Percentiles rank a stretch among this genome's conserved stretches.
Conservation (phyloP, 2,113 vertebrate genomes). For the Artemisiospiza belli region DNA sequence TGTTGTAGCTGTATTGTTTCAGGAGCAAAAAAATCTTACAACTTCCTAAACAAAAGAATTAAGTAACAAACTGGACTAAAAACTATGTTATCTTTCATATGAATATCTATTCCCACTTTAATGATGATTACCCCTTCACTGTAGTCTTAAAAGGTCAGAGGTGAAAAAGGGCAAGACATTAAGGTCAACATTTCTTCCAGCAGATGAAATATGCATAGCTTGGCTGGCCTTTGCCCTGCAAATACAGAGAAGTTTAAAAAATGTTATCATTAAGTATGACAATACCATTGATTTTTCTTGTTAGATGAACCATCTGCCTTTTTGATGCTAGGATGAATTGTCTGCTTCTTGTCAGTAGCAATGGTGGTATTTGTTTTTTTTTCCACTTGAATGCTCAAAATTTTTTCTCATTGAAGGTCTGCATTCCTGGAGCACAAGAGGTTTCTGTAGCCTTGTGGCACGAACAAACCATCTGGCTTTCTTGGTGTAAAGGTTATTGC, state of each 20-base stretch:
- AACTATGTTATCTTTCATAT: background rate
- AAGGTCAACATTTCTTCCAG: slow-evolving; percentile 40
- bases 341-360: background rate
- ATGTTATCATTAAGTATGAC: slow-evolving; percentile 53
- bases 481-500: slow-evolving; percentile 43
- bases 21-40: background rate
- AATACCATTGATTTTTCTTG: slow-evolving; percentile 48
- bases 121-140: background rate
- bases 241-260: slow-evolving; percentile 55
- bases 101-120: background rate
- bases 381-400: background rate
- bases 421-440: background rate
- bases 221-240: slow-evolving; percentile 42
- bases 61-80: background rate
- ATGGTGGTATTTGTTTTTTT: background rate
- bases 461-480: background rate
- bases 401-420: background rate
- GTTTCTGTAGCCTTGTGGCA: slow-evolving; percentile 9
- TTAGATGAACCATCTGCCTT: slow-evolving; percentile 43
- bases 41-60: background rate
- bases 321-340: slow-evolving; percentile 38
- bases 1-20: background rate
- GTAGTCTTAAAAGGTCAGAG: slow-evolving; percentile 46
- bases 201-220: slow-evolving; percentile 54
- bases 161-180: slow-evolving; percentile 15